Percentiles rank a stretch among this genome's conserved stretches.
These are phyloP conservation scores for Leucopsar rothschildi DNA, from an alignment of 2,113 vertebrate genomes.

Conservation along the genomic window DNA sequence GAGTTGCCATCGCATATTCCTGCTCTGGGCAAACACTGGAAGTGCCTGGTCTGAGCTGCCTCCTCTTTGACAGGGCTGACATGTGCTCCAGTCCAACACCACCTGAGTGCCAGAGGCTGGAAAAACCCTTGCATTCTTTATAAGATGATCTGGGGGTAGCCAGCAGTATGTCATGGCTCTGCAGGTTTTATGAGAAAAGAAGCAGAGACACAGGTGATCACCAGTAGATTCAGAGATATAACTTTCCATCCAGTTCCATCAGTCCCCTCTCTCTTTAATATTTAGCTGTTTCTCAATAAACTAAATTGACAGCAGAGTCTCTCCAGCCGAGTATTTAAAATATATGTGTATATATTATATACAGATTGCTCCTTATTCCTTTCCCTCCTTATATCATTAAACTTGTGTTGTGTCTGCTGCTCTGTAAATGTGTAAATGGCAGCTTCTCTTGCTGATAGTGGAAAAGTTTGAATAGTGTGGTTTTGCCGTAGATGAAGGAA, in stretches of 20 bases:
- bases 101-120: neutral
- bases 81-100: neutral
- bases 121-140: constrained; percentile 17
- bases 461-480: constrained; percentile 14
- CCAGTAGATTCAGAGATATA: constrained; percentile 21
- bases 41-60: neutral
- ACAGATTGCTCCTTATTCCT: neutral
- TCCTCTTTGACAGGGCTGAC: neutral
- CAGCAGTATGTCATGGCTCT: neutral
- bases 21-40: rapidly evolving
- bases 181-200: neutral
- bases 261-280: neutral
- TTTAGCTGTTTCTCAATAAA: constrained; percentile 31
- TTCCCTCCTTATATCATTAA: constrained; percentile 23
- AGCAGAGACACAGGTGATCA: constrained; percentile 13
- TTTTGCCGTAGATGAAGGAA: neutral
- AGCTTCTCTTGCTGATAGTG: constrained; percentile 33
- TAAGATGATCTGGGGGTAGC: neutral
- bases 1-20: neutral
- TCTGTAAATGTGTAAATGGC: constrained; percentile 54
- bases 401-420: constrained; percentile 47
- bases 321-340: constrained; percentile 8
- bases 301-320: neutral
- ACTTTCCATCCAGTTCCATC: neutral
- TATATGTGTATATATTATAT: neutral